phyloP scores from a whole-genome alignment of 1,140 invertebrate genomes.

The Paraescarpia echinospica region DNA sequence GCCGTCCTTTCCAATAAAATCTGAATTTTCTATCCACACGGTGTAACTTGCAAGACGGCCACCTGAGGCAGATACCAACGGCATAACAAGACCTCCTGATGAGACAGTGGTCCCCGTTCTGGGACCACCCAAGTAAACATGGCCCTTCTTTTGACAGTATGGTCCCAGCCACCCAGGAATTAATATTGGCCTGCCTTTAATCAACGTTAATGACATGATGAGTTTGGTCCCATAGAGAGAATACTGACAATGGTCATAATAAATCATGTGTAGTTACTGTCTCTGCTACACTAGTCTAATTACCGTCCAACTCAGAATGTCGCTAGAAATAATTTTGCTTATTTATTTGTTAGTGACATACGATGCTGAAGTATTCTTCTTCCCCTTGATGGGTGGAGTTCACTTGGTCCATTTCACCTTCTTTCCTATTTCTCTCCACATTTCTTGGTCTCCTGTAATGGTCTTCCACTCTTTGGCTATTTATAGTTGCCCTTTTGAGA shows the following conservation, averaged over 20 bases:
- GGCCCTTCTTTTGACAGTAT: not conserved
- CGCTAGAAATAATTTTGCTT: too few relatives aligned
- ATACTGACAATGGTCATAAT: not conserved
- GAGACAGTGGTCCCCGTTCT: not conserved
- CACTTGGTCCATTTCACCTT: too few relatives aligned
- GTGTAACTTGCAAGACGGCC: not conserved
- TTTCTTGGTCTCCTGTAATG: too few relatives aligned
- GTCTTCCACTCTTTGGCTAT: too few relatives aligned
- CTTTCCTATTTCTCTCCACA: too few relatives aligned
- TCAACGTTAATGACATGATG: not conserved
- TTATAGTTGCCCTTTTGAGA: too few relatives aligned
- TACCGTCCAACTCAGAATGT: too few relatives aligned
- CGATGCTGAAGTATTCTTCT: too few relatives aligned
- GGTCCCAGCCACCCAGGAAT: not conserved
- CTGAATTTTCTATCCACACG: not conserved
- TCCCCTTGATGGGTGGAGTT: too few relatives aligned
- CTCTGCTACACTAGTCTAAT: too few relatives aligned
- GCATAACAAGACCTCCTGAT: constrained; percentile 4
- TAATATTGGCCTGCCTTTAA: not conserved
- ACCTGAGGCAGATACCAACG: not conserved
- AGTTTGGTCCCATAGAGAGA: not conserved
- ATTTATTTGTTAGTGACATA: too few relatives aligned
- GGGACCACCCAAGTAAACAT: not conserved
- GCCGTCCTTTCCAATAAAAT: not conserved
- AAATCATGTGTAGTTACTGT: not conserved